These are phyloP conservation scores for Sebastes taczanowskii DNA, from an alignment of 2,797 vertebrate genomes.

Conservation along the genomic window DNA sequence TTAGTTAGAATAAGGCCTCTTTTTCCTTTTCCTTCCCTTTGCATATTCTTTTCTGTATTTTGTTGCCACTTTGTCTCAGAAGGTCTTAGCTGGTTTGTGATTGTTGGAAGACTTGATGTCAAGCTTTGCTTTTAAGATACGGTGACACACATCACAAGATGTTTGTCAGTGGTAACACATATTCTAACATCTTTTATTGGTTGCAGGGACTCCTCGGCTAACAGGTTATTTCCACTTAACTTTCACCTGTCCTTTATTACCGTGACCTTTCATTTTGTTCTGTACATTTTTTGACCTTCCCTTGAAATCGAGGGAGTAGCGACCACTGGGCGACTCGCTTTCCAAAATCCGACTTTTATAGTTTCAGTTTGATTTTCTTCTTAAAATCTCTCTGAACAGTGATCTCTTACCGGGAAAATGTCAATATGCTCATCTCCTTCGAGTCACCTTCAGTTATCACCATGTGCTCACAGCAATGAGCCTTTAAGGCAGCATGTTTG, in stretches of 20 bases:
- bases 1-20: conserved; percentile 44
- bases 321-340: not conserved
- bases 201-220: not conserved
- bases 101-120: not conserved
- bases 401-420: not conserved
- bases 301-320: not conserved
- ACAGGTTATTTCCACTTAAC: not conserved
- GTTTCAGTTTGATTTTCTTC: not conserved
- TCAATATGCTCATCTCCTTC: not conserved
- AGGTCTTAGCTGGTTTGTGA: not conserved
- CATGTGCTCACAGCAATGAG: not conserved
- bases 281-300: not conserved
- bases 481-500: not conserved
- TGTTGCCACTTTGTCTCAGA: conserved; percentile 7
- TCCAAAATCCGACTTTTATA: not conserved
- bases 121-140: conserved; percentile 6
- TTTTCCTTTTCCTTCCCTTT: not conserved
- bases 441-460: not conserved
- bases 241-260: not conserved
- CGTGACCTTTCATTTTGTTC: not conserved
- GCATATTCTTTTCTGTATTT: not conserved
- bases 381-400: not conserved
- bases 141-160: not conserved
- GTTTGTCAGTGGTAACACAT: not conserved
- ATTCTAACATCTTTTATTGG: not conserved